Conservation (phyloP, 2,888 invertebrate genomes). For the Pristionchus exspectatus region DNA sequence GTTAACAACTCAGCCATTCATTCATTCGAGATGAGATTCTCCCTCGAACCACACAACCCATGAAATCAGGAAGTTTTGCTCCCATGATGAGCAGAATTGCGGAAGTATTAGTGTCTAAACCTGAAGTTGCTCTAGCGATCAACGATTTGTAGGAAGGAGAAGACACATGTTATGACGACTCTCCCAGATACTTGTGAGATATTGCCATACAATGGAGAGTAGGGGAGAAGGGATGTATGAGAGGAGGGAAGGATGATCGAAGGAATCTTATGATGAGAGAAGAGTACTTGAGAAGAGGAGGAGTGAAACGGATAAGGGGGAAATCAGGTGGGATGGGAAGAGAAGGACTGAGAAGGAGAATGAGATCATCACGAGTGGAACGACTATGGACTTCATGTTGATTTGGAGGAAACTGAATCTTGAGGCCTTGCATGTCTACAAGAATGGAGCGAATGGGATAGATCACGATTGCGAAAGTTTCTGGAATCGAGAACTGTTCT, state of each 20-base stretch:
- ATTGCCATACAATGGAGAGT: constrained; percentile 30
- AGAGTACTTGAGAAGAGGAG: constrained; percentile 30
- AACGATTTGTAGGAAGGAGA: neutral
- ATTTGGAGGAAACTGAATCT: neutral
- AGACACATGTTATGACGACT: constrained; percentile 9
- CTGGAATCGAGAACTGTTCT: too few species aligned
- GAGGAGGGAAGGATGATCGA: constrained; percentile 39
- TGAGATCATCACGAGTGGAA: neutral
- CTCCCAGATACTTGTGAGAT: neutral
- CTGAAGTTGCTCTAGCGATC: neutral
- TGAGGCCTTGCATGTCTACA: too few species aligned
- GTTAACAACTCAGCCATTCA: neutral
- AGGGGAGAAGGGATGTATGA: constrained; percentile 45
- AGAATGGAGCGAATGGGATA: too few species aligned
- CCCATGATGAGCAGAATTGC: neutral
- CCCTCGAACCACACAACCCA: neutral
- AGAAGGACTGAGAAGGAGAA: neutral
- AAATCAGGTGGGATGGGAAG: neutral
- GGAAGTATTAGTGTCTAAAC: neutral
- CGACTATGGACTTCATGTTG: neutral
- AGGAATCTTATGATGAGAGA: constrained; percentile 2
- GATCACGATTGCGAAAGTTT: too few species aligned
- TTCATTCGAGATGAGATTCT: neutral
- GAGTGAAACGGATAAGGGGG: neutral
- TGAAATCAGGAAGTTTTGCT: neutral